These are phyloP conservation scores for Charanyca ferruginea DNA, from an alignment of 2,888 invertebrate species.

Conservation along the genomic window DNA sequence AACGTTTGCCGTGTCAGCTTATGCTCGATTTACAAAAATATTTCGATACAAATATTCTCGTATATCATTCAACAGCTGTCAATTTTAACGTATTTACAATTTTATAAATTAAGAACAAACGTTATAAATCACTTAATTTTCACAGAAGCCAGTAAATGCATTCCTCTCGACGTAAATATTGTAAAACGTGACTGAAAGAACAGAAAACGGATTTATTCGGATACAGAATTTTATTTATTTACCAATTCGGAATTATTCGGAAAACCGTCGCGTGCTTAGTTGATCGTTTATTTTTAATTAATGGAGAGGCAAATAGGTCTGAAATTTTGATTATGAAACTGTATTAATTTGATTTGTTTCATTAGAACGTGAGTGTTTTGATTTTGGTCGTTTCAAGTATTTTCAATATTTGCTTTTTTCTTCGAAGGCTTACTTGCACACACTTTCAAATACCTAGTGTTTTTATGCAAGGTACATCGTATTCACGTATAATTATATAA, in stretches of 20 bases:
- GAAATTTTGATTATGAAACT: not conserved
- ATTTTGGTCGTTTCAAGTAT: not conserved
- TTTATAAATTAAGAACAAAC: not conserved
- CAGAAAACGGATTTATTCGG: not conserved
- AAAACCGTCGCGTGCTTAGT: not conserved
- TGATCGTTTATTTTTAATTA: conserved; percentile 5
- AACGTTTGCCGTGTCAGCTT: too few relatives aligned
- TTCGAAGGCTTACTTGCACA: too few relatives aligned
- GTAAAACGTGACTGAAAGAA: not conserved
- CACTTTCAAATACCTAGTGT: too few relatives aligned
- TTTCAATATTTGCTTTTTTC: not conserved
- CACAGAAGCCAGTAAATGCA: conserved; percentile 2
- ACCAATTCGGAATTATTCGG: not conserved
- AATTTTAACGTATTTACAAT: not conserved
- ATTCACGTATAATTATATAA: too few relatives aligned
- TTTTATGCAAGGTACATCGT: too few relatives aligned
- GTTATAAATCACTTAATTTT: not conserved
- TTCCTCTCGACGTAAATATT: conserved; percentile 2
- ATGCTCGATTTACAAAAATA: too few relatives aligned
- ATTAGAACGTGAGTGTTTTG: not conserved
- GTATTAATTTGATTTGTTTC: conserved; percentile 2
- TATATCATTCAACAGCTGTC: not conserved
- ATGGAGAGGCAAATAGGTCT: not conserved
- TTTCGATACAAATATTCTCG: not conserved
- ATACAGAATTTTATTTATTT: not conserved